These are phyloP conservation scores for Catamblyrhynchus diadema DNA, from an alignment of 2,797 vertebrate genomes.

Conservation along the genomic window DNA sequence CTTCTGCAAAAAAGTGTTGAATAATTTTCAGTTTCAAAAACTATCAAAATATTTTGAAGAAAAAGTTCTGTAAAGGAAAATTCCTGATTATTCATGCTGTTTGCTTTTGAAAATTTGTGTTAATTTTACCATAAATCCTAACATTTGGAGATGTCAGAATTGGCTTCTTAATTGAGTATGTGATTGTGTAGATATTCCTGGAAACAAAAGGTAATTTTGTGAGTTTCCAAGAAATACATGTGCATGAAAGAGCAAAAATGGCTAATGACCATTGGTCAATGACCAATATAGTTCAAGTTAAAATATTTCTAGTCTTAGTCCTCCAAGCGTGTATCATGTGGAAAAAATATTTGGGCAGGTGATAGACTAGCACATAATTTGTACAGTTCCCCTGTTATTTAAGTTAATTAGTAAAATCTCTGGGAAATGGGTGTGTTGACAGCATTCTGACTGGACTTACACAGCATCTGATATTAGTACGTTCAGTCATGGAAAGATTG, in stretches of 20 bases:
- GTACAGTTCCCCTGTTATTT: background rate
- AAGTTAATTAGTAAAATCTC: conserved; percentile 23
- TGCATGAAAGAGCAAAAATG: background rate
- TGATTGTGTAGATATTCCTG: background rate
- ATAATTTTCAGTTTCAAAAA: background rate
- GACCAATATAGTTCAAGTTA: background rate
- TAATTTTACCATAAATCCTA: background rate
- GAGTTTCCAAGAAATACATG: background rate
- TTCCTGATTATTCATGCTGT: background rate
- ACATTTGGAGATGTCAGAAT: background rate
- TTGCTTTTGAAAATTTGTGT: background rate
- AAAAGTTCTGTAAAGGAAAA: background rate
- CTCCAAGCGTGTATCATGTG: background rate
- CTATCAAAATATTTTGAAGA: background rate
- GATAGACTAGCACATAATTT: background rate
- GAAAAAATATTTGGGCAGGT: background rate
- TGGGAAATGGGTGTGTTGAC: background rate
- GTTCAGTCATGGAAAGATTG: background rate
- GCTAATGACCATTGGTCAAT: background rate
- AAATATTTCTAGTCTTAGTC: background rate
- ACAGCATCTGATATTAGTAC: conserved; percentile 16
- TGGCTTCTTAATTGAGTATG: background rate
- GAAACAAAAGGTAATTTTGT: background rate
- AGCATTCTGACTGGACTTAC: background rate
- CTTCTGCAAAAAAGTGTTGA: background rate